Conservation (phyloP, 1,140 invertebrate genomes). For the Teleopsis dalmanni region DNA sequence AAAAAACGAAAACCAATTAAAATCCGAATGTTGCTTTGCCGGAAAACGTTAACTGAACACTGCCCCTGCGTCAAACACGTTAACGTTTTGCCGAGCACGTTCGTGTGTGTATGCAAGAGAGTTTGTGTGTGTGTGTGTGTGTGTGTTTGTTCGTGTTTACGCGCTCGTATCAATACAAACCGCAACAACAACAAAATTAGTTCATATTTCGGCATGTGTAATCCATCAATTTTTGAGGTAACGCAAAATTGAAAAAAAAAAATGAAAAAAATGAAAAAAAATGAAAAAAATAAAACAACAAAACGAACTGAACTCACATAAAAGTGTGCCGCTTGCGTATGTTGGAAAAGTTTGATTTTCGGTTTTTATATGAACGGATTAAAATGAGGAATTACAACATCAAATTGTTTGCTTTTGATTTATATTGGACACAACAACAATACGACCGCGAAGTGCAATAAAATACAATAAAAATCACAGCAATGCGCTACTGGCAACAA, state of each 20-base stretch:
- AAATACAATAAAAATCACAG: too few relatives aligned
- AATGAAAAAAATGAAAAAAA: conserved; percentile 4
- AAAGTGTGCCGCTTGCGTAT: too few relatives aligned
- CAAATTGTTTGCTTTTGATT: conserved; percentile 44
- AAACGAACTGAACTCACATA: conserved; percentile 35
- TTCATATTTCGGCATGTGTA: conserved; percentile 18
- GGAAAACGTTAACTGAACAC: conserved; percentile 1
- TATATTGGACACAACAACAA: conserved; percentile 19
- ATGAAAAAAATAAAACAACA: conserved; percentile 20
- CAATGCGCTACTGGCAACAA: too few relatives aligned
- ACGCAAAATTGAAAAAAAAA: conserved; percentile 24
- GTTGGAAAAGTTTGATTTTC: conserved; percentile 44
- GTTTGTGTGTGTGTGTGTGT: too few relatives aligned
- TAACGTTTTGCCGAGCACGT: background rate
- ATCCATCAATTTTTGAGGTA: conserved; percentile 38
- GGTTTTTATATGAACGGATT: conserved; percentile 42
- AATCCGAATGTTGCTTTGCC: background rate
- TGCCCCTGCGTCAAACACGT: too few relatives aligned
- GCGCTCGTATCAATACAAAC: background rate
- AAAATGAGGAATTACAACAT: conserved; percentile 43
- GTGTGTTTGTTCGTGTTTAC: too few relatives aligned
- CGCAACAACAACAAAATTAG: conserved; percentile 1
- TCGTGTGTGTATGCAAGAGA: too few relatives aligned
- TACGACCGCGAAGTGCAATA: too few relatives aligned
- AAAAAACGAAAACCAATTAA: background rate